These are phyloP conservation scores for Hydrophis major DNA, from an alignment of 2,797 vertebrate genomes.

Conservation along the genomic window DNA sequence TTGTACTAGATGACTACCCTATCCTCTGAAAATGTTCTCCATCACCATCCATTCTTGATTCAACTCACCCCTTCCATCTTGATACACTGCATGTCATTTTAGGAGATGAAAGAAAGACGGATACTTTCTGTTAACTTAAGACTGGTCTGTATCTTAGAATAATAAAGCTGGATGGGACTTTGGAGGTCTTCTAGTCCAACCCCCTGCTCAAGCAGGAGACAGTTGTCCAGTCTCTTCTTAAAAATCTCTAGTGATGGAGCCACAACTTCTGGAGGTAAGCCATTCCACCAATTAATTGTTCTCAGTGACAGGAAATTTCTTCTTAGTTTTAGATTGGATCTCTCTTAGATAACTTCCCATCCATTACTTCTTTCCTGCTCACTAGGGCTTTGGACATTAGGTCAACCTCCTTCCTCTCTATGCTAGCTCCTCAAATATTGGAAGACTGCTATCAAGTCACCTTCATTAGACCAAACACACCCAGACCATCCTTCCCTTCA, in stretches of 20 bases:
- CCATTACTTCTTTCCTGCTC: not conserved
- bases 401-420: not conserved
- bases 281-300: not conserved
- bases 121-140: not conserved
- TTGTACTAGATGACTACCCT: not conserved
- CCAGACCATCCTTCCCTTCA: not conserved
- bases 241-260: not conserved
- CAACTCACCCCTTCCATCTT: not conserved
- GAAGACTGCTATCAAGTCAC: not conserved
- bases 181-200: not conserved
- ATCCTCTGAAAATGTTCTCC: not conserved
- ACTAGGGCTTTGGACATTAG: not conserved
- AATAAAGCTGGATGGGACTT: not conserved
- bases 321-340: not conserved
- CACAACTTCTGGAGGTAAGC: not conserved
- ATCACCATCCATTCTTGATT: not conserved
- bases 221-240: not conserved
- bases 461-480: not conserved
- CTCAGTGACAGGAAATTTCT: not conserved
- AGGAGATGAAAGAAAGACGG: not conserved
- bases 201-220: not conserved
- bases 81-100: not conserved
- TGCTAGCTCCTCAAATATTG: not conserved
- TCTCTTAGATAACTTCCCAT: not conserved
- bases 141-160: not conserved